phyloP scores from a whole-genome alignment of 2,797 vertebrate genomes.

The Bucorvus abyssinicus region DNA sequence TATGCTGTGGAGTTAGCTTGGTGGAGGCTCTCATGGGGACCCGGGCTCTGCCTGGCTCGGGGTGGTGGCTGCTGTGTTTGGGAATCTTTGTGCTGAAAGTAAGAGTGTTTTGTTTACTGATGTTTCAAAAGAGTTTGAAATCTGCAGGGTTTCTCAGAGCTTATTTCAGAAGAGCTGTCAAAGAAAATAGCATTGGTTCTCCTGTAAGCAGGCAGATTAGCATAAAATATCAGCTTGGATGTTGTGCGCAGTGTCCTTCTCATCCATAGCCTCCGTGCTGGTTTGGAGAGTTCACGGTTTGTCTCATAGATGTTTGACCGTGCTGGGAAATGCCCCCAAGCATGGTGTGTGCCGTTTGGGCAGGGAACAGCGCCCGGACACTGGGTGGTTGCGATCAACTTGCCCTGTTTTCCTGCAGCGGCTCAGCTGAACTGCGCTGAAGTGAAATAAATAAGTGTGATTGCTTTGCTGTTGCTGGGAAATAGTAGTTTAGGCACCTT shows the following conservation, averaged over 20 bases:
- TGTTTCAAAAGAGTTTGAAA: slow-evolving; percentile 18
- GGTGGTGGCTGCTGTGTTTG: not conserved
- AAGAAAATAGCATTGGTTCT: slow-evolving; percentile 23
- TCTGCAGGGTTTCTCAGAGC: not conserved
- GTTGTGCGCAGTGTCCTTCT: not conserved
- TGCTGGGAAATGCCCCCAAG: not conserved
- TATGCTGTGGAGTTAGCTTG: not conserved
- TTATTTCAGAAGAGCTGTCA: slow-evolving; percentile 41
- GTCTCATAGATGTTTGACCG: not conserved
- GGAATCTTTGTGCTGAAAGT: not conserved
- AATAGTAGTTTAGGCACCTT: not conserved
- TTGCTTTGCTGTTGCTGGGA: not conserved
- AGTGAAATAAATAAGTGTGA: not conserved
- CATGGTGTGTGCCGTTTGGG: not conserved
- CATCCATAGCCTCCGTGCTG: not conserved
- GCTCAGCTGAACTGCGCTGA: not conserved
- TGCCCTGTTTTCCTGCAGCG: rapidly evolving
- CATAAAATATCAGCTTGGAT: slow-evolving; percentile 17
- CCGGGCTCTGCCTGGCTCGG: not conserved
- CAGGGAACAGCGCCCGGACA: not conserved
- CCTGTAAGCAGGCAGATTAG: not conserved
- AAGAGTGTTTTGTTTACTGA: not conserved
- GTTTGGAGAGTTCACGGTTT: not conserved
- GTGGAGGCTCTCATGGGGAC: not conserved
- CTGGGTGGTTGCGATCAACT: not conserved